Percentiles rank a stretch among this genome's conserved stretches.
These are phyloP conservation scores for Apodemus speciosus DNA, from an alignment of 2,113 vertebrate species.

Conservation along the genomic window DNA sequence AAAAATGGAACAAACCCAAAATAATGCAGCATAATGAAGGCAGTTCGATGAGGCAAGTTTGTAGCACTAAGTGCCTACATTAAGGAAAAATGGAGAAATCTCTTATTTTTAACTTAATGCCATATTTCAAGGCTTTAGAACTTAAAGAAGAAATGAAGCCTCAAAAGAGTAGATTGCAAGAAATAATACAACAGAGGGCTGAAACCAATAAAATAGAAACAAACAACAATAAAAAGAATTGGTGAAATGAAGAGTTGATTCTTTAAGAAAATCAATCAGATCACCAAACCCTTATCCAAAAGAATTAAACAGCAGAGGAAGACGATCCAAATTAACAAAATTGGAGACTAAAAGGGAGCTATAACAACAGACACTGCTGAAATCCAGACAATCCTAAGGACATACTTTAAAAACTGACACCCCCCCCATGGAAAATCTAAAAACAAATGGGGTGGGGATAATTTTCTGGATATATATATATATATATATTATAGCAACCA, in stretches of 20 bases:
- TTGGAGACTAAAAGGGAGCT: not conserved
- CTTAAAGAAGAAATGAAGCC: not conserved
- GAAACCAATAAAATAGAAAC: not conserved
- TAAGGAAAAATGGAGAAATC: not conserved
- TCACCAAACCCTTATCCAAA: not conserved
- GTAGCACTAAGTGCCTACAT: not conserved
- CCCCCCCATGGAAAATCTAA: not conserved
- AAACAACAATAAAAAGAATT: not conserved
- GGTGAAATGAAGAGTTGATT: not conserved
- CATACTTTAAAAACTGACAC: not conserved
- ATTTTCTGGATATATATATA: not conserved
- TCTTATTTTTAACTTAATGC: not conserved
- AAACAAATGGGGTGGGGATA: not conserved
- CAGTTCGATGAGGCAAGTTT: not conserved
- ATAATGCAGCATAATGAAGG: not conserved
- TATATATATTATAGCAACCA: not conserved
- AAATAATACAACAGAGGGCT: not conserved
- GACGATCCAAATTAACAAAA: not conserved
- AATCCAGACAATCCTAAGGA: not conserved
- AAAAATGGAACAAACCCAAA: not conserved
- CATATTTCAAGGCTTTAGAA: not conserved
- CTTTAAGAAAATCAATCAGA: not conserved
- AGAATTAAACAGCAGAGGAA: not conserved
- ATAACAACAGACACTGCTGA: not conserved
- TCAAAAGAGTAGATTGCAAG: not conserved